A percentile compares a stretch with the other conserved stretches of the same genome.
phyloP scores from a whole-genome alignment of 2,888 invertebrate genomes.

The Drosophila phalerata region DNA sequence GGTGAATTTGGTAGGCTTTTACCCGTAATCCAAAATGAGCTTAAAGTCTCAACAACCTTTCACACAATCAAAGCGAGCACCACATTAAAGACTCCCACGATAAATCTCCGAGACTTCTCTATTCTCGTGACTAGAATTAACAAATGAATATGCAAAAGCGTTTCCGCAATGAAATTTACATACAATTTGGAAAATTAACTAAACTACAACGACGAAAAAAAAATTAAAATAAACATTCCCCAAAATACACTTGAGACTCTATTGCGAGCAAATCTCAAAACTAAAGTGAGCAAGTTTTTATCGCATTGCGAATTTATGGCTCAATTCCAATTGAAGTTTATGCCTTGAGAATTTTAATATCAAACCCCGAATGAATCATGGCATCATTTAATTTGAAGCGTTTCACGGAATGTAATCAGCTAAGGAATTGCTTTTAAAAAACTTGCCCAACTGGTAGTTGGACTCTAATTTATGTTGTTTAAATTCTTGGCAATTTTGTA shows the following conservation, averaged over 20 bases:
- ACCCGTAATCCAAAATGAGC: constrained; percentile 12
- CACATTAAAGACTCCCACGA: constrained; percentile 58
- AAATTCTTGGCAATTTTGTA: background rate
- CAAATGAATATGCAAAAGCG: constrained; percentile 58
- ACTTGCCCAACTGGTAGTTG: background rate
- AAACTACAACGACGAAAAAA: background rate
- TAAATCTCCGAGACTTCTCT: constrained; percentile 46
- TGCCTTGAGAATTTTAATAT: constrained; percentile 47
- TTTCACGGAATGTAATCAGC: constrained; percentile 2
- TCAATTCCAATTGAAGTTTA: constrained; percentile 12
- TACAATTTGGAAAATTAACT: constrained; percentile 53
- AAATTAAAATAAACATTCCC: constrained; percentile 24
- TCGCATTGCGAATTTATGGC: constrained; percentile 38
- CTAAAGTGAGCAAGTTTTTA: constrained; percentile 39
- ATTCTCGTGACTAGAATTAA: constrained; percentile 46
- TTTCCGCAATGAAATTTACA: constrained; percentile 74
- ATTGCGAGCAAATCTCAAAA: constrained; percentile 29
- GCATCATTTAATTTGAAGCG: constrained; percentile 34
- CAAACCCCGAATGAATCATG: constrained; percentile 42
- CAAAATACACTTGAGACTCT: constrained; percentile 31
- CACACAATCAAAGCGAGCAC: constrained; percentile 41
- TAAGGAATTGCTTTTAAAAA: background rate
- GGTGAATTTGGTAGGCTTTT: constrained; percentile 50
- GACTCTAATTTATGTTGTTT: constrained; percentile 6
- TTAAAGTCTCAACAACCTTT: constrained; percentile 29